A percentile compares a stretch with the other conserved stretches of the same genome.
These are phyloP conservation scores for Antedon mediterranea DNA, from an alignment of 53 echinoderm and acorn worm genomes.

Conservation along the genomic window DNA sequence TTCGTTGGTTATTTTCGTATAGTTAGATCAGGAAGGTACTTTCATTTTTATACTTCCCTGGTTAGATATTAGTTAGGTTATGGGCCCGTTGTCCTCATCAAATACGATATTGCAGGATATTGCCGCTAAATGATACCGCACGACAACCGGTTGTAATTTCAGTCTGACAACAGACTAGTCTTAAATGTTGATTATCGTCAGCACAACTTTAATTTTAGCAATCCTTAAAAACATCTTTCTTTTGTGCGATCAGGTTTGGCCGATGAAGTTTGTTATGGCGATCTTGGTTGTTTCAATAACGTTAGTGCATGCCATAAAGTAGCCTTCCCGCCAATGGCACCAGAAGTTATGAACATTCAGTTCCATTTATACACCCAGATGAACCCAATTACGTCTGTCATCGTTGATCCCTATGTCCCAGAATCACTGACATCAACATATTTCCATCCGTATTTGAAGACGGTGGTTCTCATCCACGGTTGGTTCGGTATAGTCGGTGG, in stretches of 20 bases:
- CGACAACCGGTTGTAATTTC: no score
- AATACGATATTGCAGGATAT: no score
- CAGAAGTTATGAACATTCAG: constrained; percentile 43
- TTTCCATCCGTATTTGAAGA: constrained; percentile 11
- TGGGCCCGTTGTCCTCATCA: no score
- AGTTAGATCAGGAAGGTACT: no score
- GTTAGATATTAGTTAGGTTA: no score
- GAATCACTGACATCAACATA: not conserved
- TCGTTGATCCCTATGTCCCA: not conserved
- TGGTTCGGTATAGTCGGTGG: constrained; percentile 53
- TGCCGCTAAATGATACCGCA: no score
- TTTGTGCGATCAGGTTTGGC: constrained; percentile 34
- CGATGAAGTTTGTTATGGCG: constrained; percentile 56
- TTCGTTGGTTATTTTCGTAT: no score
- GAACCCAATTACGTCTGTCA: not conserved
- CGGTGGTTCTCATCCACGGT: constrained; percentile 60
- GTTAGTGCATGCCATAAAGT: constrained; percentile 40
- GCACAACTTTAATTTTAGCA: no score
- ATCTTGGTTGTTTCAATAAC: constrained; percentile 70
- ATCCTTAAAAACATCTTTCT: not conserved
- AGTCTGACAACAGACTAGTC: no score
- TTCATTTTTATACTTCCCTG: no score
- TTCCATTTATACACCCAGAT: constrained; percentile 47
- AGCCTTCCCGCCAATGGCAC: constrained; percentile 70
- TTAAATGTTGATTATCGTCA: no score